phyloP scores from a whole-genome alignment of 1,140 invertebrate species.

The Drosophila setifemur region DNA sequence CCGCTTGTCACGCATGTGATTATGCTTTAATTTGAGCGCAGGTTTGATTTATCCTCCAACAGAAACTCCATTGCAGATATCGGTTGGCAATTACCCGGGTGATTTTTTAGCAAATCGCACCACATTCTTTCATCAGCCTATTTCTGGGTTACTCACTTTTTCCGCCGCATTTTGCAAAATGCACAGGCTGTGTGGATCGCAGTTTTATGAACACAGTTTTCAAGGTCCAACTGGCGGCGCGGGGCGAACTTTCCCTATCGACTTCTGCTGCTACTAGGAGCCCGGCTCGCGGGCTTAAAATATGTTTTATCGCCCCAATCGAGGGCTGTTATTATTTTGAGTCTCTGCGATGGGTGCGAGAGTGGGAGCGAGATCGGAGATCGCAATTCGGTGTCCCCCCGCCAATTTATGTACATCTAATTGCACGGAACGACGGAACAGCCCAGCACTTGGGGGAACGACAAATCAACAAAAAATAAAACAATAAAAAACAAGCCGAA shows the following conservation, averaged over 20 bases:
- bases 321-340: slow-evolving; percentile 18
- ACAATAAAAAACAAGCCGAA: slow-evolving; percentile 10
- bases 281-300: not conserved
- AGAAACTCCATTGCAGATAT: slow-evolving; percentile 30
- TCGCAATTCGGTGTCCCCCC: slow-evolving; percentile 2
- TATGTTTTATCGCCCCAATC: slow-evolving; percentile 11
- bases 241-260: too few species aligned
- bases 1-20: slow-evolving; percentile 74
- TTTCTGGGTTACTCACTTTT: slow-evolving; percentile 40
- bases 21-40: slow-evolving; percentile 70
- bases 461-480: slow-evolving; percentile 19
- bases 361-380: not conserved
- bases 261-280: too few species aligned
- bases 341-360: slow-evolving; percentile 3
- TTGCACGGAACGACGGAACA: slow-evolving; percentile 39
- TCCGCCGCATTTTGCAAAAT: slow-evolving; percentile 43
- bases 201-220: not conserved
- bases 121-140: slow-evolving; percentile 38
- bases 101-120: slow-evolving; percentile 25
- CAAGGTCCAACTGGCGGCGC: slow-evolving; percentile 1
- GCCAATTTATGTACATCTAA: slow-evolving; percentile 53
- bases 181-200: not conserved
- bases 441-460: slow-evolving; percentile 25
- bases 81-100: slow-evolving; percentile 11
- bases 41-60: slow-evolving; percentile 65